phyloP scores from a whole-genome alignment of 2,797 vertebrate species.

The Carcharodon carcharias region DNA sequence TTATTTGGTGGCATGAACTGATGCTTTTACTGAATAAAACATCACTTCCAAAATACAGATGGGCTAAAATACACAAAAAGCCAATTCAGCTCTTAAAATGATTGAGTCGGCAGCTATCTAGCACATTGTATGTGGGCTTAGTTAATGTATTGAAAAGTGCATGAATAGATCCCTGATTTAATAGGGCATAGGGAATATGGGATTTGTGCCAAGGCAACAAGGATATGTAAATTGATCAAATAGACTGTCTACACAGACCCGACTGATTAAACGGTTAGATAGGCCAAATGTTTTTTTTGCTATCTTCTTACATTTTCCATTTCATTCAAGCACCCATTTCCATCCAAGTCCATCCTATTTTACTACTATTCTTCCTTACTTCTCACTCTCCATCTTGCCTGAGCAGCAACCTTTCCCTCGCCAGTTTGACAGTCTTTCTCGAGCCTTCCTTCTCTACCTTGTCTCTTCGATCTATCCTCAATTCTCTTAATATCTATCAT shows the following conservation, averaged over 20 bases:
- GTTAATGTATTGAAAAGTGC: neutral
- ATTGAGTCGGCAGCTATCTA: neutral
- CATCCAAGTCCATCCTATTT: neutral
- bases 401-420: neutral
- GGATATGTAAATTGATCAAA: neutral
- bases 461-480: neutral
- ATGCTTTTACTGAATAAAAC: neutral
- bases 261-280: neutral
- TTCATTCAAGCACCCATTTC: neutral
- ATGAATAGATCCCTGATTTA: constrained; percentile 18
- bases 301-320: neutral
- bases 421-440: neutral
- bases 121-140: neutral
- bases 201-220: neutral
- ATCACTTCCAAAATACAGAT: neutral
- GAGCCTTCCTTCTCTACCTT: neutral
- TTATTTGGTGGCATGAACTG: neutral
- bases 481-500: neutral
- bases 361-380: neutral
- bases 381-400: neutral
- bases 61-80: neutral
- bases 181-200: neutral
- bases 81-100: neutral
- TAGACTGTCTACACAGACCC: neutral
- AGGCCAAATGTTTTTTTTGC: neutral